phyloP scores from a whole-genome alignment of 2,888 invertebrate genomes.

The Psococerastis gibbosa region DNA sequence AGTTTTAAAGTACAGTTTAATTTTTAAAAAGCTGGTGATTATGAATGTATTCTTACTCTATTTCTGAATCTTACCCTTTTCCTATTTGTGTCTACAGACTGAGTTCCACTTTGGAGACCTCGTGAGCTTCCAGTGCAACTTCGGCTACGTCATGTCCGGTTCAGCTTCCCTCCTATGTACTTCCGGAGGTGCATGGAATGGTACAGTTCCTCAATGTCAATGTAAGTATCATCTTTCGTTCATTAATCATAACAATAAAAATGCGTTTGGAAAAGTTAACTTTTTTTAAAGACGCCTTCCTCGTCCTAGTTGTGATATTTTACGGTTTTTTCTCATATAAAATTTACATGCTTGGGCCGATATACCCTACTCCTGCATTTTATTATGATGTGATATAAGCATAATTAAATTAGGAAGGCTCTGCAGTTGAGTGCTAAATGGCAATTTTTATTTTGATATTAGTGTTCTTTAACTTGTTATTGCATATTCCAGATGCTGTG shows the following conservation, averaged over 20 bases:
- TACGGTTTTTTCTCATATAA: neutral
- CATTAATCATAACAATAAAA: conserved; percentile 9
- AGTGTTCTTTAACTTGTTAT: no score
- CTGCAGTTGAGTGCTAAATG: no score
- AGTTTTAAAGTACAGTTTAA: conserved; percentile 2
- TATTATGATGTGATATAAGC: conserved; percentile 8
- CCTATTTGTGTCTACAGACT: conserved; percentile 25
- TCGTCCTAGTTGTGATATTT: neutral
- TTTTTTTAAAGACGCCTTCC: neutral
- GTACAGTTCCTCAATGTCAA: conserved; percentile 79
- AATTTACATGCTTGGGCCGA: no score
- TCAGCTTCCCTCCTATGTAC: conserved; percentile 70
- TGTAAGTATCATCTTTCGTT: conserved; percentile 38
- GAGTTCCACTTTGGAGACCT: conserved; percentile 79
- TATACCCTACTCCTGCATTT: neutral
- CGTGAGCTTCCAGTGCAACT: conserved; percentile 81
- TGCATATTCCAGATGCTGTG: conserved; percentile 49
- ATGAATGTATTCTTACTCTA: neutral
- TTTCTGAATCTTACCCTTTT: neutral
- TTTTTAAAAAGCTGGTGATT: conserved; percentile 2
- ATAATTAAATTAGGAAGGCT: conserved; percentile 11
- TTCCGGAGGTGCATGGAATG: conserved; percentile 84
- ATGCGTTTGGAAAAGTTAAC: no score
- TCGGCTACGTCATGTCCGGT: conserved; percentile 84
- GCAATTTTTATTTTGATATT: no score